Conservation (phyloP, 2,888 invertebrate genomes). For the Tetramorium bicarinatum region DNA sequence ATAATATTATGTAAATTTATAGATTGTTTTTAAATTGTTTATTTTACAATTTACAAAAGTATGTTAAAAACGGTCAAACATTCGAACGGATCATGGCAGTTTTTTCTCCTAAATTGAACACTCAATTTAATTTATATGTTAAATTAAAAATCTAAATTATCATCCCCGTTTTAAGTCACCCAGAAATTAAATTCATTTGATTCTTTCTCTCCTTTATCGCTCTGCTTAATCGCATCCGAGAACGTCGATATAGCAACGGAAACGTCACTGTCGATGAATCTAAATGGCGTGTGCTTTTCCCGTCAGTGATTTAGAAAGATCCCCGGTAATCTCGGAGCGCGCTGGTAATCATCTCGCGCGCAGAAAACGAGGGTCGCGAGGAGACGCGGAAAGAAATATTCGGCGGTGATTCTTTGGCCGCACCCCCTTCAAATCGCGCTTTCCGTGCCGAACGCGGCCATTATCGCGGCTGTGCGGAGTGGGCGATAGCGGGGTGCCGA, state of each 20-base stretch:
- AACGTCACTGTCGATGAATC: slow-evolving; percentile 53
- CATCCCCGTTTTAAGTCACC: neutral
- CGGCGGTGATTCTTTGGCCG: slow-evolving; percentile 65
- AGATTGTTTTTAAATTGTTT: neutral
- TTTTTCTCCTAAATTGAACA: neutral
- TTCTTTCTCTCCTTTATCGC: neutral
- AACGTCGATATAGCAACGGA: slow-evolving; percentile 17
- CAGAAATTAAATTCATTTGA: slow-evolving; percentile 43
- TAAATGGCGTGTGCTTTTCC: slow-evolving; percentile 52
- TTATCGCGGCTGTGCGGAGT: slow-evolving; percentile 69
- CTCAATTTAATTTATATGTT: neutral
- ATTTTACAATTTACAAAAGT: neutral
- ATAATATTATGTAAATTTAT: neutral
- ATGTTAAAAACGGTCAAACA: neutral
- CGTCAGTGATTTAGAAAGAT: slow-evolving; percentile 66
- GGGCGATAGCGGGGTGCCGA: slow-evolving; percentile 75
- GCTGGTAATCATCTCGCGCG: slow-evolving; percentile 58
- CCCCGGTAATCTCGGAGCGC: slow-evolving; percentile 50
- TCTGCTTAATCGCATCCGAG: slow-evolving; percentile 32
- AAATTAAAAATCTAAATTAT: slow-evolving; percentile 11
- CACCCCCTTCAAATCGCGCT: slow-evolving; percentile 52
- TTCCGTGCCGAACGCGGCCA: slow-evolving; percentile 59
- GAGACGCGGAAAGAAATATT: slow-evolving; percentile 68
- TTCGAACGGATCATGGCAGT: neutral
- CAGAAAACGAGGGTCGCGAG: slow-evolving; percentile 52